A percentile compares a stretch with the other conserved stretches of the same genome.
phyloP scores from a whole-genome alignment of 2,797 vertebrate species.

The Sarcophilus harrisii region DNA sequence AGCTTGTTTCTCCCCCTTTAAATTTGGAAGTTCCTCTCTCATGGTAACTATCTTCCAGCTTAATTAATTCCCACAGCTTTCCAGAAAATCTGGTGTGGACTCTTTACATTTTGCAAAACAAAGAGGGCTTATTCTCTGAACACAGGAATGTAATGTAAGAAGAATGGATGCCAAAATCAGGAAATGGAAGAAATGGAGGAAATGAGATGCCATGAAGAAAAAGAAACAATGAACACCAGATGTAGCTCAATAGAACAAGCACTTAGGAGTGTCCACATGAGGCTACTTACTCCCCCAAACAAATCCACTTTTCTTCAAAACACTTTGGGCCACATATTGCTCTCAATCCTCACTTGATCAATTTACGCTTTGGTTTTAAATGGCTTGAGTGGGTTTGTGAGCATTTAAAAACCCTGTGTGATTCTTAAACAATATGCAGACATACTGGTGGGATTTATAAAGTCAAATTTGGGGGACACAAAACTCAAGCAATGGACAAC shows the following conservation, averaged over 20 bases:
- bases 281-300: background rate
- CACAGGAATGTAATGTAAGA: background rate
- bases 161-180: constrained; percentile 23
- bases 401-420: constrained; percentile 1
- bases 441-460: background rate
- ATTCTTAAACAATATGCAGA: constrained; percentile 22
- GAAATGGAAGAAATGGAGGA: constrained; percentile 25
- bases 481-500: background rate
- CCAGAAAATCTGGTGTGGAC: background rate
- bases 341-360: background rate
- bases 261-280: background rate
- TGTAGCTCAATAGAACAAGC: constrained; percentile 4
- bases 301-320: background rate
- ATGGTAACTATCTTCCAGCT: constrained; percentile 25
- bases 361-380: constrained; percentile 30
- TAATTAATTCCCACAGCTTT: constrained; percentile 14
- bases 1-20: constrained; percentile 6
- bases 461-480: background rate
- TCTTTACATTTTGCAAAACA: constrained; percentile 26
- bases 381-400: constrained; percentile 35
- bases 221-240: background rate
- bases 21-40: constrained; percentile 28
- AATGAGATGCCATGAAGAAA: constrained; percentile 18
- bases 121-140: constrained; percentile 24
- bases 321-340: background rate